Conservation (phyloP, 1,140 invertebrate species). For the Dufourea novaeangliae region DNA sequence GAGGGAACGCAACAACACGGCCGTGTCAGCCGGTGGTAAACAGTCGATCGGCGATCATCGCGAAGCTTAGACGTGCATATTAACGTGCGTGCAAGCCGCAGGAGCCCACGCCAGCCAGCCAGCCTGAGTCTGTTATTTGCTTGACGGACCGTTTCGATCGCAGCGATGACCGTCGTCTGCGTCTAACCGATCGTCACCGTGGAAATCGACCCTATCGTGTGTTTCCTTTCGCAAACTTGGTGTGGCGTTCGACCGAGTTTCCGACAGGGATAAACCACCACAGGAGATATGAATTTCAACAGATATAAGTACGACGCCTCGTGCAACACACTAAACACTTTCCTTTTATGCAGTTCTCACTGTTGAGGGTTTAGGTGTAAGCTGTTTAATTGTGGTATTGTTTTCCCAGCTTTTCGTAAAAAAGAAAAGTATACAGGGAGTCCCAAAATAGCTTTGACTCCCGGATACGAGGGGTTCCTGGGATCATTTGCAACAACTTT, state of each 20-base stretch:
- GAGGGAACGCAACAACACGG: conserved; percentile 38
- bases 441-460: no score
- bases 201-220: not conserved
- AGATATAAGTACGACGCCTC: not conserved
- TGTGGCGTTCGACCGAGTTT: not conserved
- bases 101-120: conserved; percentile 1
- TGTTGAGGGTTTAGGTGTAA: no score
- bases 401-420: no score
- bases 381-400: no score
- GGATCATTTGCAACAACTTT: no score
- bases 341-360: no score
- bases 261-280: not conserved
- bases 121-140: no score
- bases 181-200: no score
- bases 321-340: no score
- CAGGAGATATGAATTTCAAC: not conserved
- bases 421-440: no score
- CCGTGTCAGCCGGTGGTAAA: conserved; percentile 63
- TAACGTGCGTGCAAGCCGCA: conserved; percentile 16
- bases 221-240: not conserved
- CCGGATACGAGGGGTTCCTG: no score
- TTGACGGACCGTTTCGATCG: not conserved
- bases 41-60: conserved; percentile 68
- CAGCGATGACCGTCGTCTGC: no score
- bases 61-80: conserved; percentile 61